Evolutionary conservation across 2,797 vertebrate genomes (phyloP).

Genomic region (Choloepus didactylus): DNA sequence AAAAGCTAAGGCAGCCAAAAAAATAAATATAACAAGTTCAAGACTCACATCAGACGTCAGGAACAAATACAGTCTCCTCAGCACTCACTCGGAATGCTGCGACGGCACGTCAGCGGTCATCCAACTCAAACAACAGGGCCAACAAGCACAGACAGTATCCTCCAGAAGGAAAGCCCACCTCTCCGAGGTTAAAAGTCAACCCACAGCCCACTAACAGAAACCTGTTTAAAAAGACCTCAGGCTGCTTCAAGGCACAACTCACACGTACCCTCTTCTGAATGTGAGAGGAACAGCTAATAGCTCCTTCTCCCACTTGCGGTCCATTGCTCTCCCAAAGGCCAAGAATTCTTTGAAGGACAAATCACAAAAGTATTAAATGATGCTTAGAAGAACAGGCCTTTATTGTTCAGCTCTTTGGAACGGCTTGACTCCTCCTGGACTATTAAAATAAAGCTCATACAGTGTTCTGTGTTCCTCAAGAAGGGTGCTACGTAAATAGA

Average conservation of each 20-base stretch:
- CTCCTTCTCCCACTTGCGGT: not conserved
- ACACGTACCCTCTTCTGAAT: not conserved
- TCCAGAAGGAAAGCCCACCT: not conserved
- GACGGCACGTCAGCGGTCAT: not conserved
- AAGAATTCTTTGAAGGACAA: slow-evolving; percentile 70
- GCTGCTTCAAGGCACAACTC: not conserved
- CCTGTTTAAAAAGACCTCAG: not conserved
- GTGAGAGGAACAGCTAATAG: not conserved
- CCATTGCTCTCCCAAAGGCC: not conserved
- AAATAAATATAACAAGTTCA: slow-evolving; percentile 40
- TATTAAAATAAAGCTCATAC: slow-evolving; percentile 7
- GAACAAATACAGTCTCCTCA: not conserved
- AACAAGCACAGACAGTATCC: rapidly evolving
- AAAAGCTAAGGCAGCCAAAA: slow-evolving; percentile 39
- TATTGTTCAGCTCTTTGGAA: not conserved
- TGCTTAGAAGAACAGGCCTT: slow-evolving; percentile 45
- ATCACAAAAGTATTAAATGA: slow-evolving; percentile 52
- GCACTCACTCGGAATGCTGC: not conserved
- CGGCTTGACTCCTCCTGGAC: slow-evolving; percentile 41
- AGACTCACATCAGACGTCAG: slow-evolving; percentile 42
- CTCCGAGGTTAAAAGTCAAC: not conserved
- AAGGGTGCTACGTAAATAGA: not conserved
- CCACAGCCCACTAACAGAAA: not conserved
- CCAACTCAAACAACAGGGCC: not conserved
- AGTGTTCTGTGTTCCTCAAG: not conserved